Conservation (phyloP, 2,888 invertebrate genomes). For the Molanna angustata region DNA sequence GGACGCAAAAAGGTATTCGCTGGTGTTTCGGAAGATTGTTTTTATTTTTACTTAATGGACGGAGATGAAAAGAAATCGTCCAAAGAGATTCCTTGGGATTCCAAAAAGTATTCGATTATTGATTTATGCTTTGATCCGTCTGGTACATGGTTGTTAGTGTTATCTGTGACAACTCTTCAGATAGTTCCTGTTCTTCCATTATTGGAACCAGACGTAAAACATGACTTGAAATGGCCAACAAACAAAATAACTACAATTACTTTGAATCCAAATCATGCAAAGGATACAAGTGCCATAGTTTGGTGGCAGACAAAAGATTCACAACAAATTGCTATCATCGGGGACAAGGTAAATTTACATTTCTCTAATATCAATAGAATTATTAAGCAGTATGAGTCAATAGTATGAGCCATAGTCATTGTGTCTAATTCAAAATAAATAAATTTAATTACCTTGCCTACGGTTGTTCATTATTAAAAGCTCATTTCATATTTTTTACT, state of each 20-base stretch:
- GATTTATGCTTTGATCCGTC: constrained; percentile 82
- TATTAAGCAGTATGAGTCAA: no score
- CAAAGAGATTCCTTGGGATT: constrained; percentile 46
- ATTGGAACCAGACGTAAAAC: constrained; percentile 47
- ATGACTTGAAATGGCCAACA: constrained; percentile 52
- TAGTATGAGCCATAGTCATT: no score
- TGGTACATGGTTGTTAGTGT: constrained; percentile 71
- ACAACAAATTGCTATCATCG: constrained; percentile 67
- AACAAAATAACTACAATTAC: constrained; percentile 51
- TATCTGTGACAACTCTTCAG: constrained; percentile 54
- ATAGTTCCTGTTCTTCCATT: constrained; percentile 52
- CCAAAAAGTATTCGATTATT: constrained; percentile 55
- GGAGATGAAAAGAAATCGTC: constrained; percentile 38
- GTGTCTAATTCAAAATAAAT: no score
- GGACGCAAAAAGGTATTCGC: constrained; percentile 50
- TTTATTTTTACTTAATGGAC: constrained; percentile 47
- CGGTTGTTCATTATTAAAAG: no score
- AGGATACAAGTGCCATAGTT: constrained; percentile 60
- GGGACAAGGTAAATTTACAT: constrained; percentile 67
- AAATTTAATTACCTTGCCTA: no score
- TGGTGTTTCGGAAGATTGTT: constrained; percentile 47
- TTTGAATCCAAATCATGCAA: constrained; percentile 39
- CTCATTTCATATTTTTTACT: no score
- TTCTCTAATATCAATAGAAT: not conserved
- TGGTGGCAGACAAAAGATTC: constrained; percentile 79